phyloP scores from a whole-genome alignment of 1,140 invertebrate genomes.

The Bombus huntii region DNA sequence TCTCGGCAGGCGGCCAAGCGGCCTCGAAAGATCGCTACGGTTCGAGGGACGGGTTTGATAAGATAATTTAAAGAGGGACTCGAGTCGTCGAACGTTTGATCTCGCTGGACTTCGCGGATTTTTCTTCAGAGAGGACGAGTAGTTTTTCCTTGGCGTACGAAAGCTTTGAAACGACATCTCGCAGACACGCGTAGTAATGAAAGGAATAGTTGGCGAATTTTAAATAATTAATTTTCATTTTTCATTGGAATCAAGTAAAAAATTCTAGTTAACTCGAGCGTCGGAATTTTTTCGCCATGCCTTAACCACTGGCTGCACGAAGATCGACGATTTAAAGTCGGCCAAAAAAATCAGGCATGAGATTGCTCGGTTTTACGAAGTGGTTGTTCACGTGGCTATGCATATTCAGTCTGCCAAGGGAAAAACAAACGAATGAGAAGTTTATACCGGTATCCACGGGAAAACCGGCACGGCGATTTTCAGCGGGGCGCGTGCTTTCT shows the following conservation, averaged over 20 bases:
- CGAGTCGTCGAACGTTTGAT: background rate
- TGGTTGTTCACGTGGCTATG: constrained; percentile 2
- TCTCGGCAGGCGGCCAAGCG: constrained; percentile 73
- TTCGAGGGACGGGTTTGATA: constrained; percentile 65
- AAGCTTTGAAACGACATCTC: background rate
- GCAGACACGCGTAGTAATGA: background rate
- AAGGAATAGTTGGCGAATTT: background rate
- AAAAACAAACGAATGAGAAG: constrained; percentile 40
- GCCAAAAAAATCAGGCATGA: background rate
- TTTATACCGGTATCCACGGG: background rate
- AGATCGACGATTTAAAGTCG: background rate
- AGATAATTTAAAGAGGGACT: constrained; percentile 60
- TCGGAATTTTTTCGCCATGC: background rate
- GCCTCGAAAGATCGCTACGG: constrained; percentile 64
- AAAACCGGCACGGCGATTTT: constrained; percentile 44
- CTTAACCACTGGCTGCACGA: background rate
- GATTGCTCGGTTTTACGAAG: background rate
- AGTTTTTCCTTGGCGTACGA: background rate
- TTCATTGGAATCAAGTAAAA: background rate
- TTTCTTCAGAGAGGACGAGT: too few species aligned
- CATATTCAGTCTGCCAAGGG: constrained; percentile 20
- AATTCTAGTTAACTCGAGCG: too few species aligned
- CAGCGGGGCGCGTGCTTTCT: background rate
- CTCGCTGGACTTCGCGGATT: too few species aligned
- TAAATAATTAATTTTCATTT: background rate